Base-by-base conservation (phyloP, 2,797 vertebrate genomes). In the Hozukius guyotensis region DNA sequence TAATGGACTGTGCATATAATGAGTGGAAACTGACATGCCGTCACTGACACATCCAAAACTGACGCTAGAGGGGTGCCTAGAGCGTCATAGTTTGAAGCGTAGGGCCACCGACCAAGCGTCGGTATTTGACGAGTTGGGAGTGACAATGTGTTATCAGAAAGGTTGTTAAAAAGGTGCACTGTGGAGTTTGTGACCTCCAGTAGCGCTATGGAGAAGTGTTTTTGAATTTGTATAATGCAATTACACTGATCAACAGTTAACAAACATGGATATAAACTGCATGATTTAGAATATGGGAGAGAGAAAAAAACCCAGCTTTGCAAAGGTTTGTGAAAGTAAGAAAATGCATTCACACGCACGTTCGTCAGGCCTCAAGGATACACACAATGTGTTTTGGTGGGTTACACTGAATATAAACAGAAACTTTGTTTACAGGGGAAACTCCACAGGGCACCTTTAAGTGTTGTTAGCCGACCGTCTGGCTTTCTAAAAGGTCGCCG, bases 101-200 rank as follows among this genome's bases (percentile, higher is more conserved):
- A 8, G 42, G 42, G 1, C 42, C 42, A 46, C 16, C 8, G 16
- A 46, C 42, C 5, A 46, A 16, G 0, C 0, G 8, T 49, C 3
- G 0, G 46, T 49, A 20, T 49, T 49, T 49, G 18, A 49, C 4
- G 18, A 49, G 46, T 49, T 20, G 18, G 46, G 46, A 49, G 18
- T 49, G 18, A 20, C 7, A 8, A 20, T 0, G 46, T 49, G 18
- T 49, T 49, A 4, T 49, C 46, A 20, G n/a, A 53, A 0, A 0
- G 0, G 36, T 57, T 10, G 49, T 52, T 52, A 52, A 69, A 36
- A 69, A 42, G 18, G n/a, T 24, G 18, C 8, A 4, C 38, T 13
- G 57, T 53, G 38, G n/a, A 52, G 59, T 62, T 22, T 29, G 24
- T 62, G 38, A 52, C 25, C 24, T 18, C 11, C 2, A 2, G 6